Conservation (phyloP, 2,113 vertebrate genomes). For the Tiliqua scincoides region DNA sequence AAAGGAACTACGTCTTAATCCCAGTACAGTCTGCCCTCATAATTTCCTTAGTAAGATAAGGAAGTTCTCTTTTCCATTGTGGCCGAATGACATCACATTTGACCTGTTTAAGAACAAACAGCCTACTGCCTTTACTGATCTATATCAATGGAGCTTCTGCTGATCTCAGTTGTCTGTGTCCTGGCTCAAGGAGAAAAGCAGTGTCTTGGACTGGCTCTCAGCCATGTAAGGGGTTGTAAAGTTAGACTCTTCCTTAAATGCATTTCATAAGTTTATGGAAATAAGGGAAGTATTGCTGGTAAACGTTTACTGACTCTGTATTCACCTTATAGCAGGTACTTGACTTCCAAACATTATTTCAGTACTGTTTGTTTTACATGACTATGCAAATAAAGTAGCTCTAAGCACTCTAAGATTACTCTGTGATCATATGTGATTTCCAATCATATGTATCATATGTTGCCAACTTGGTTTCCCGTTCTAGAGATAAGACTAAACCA, state of each 20-base stretch:
- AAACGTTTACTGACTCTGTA: background rate
- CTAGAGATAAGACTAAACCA: background rate
- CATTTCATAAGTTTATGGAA: background rate
- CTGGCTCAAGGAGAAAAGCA: background rate
- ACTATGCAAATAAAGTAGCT: background rate
- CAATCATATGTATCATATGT: no score
- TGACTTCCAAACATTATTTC: background rate
- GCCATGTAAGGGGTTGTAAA: background rate
- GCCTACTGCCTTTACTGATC: background rate
- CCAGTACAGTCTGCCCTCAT: background rate
- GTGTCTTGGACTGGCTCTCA: background rate
- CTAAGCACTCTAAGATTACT: background rate
- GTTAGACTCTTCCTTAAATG: background rate
- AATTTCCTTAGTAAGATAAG: background rate
- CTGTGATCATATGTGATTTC: background rate
- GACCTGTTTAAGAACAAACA: background rate
- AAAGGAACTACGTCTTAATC: background rate
- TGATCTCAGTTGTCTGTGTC: background rate
- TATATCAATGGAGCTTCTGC: background rate
- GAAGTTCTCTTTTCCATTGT: background rate
- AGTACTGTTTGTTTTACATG: background rate
- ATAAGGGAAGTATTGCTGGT: background rate
- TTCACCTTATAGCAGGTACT: background rate
- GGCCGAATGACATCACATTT: background rate
- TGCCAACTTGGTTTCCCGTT: background rate